These are phyloP conservation scores for Crotalus viridis DNA, from an alignment of 2,113 vertebrate genomes.

Conservation along the genomic window DNA sequence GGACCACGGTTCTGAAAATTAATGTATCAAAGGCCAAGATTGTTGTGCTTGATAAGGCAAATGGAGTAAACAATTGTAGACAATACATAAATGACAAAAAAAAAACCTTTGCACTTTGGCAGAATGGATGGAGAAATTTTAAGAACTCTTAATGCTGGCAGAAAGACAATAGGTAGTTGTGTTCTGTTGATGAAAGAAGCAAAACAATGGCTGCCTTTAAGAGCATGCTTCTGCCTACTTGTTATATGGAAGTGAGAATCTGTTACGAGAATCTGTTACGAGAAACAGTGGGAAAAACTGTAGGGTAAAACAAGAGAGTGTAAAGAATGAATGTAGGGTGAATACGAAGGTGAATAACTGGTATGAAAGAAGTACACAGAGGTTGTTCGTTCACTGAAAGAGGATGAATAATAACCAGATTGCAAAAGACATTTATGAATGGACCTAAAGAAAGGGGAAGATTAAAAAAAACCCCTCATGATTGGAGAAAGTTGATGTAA, in stretches of 20 bases:
- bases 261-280: background rate
- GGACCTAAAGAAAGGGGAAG: background rate
- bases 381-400: background rate
- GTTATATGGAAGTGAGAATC: background rate
- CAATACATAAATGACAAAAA: background rate
- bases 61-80: background rate
- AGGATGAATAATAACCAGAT: background rate
- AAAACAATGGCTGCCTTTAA: background rate
- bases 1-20: background rate
- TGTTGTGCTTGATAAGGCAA: background rate
- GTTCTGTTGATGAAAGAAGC: background rate
- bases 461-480: background rate
- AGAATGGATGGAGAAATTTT: background rate
- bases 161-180: background rate
- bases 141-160: background rate
- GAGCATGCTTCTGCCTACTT: background rate
- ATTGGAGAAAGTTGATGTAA: background rate
- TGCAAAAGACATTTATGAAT: background rate
- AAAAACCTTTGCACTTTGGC: background rate
- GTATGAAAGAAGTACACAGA: background rate
- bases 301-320: background rate
- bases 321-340: background rate
- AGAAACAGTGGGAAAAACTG: background rate
- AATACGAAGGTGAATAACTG: background rate
- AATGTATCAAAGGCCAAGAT: background rate